Conservation (phyloP, 2,113 vertebrate species). For the Plecotus auritus region DNA sequence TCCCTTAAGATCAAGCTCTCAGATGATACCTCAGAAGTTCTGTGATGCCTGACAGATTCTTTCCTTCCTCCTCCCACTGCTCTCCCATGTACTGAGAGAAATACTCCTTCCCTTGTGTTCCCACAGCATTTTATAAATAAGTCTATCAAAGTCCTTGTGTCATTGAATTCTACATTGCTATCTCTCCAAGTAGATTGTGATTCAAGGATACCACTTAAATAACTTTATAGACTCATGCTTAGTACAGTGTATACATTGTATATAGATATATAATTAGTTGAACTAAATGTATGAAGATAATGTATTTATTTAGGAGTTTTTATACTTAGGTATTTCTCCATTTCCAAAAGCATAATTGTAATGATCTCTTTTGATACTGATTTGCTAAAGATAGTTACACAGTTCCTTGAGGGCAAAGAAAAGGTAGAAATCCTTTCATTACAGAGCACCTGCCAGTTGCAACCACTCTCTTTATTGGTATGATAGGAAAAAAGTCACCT, state of each 20-base stretch:
- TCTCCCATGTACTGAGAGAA: background rate
- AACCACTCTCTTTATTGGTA: background rate
- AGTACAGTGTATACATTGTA: background rate
- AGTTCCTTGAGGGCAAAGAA: background rate
- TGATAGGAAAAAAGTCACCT: background rate
- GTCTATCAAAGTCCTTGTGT: background rate
- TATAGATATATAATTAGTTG: background rate
- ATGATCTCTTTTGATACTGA: background rate
- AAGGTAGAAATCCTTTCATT: background rate
- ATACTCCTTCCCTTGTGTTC: background rate
- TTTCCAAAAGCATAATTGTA: background rate
- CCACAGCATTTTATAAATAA: constrained; percentile 1
- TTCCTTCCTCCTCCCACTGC: background rate
- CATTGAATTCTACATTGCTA: background rate
- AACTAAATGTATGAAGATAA: background rate
- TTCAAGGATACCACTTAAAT: background rate
- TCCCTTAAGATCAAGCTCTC: background rate
- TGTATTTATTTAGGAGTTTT: background rate
- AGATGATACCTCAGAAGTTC: background rate
- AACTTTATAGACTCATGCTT: background rate
- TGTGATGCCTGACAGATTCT: background rate
- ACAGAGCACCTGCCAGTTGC: background rate
- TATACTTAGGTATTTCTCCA: background rate
- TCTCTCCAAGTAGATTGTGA: background rate
- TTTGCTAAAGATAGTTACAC: background rate